Base-by-base conservation (phyloP, 1,140 invertebrate genomes). In the Heliconius eleuchia region DNA sequence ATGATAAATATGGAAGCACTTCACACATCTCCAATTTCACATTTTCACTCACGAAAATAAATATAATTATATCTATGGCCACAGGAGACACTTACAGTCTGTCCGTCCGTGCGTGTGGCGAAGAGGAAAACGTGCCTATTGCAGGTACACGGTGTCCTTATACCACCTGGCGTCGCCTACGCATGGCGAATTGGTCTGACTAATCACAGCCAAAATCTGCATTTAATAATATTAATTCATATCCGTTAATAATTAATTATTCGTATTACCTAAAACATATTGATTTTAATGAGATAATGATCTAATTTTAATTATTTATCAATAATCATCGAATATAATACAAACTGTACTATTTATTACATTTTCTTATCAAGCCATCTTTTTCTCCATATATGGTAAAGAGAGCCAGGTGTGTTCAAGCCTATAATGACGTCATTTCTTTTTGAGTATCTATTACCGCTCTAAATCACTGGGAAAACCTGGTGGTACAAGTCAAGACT, bases 161-260 rank as follows among this genome's bases (percentile, higher is more conserved):
- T 93, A 92, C 85, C 85, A 78, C n/a, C 82, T 55, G 39, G 27
- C 60, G 8, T 81, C 91, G 86, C 91, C 91, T 89, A 93, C 91
- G 89, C 91, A 71, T 77, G 23, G 80, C 78, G 76, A 84, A 85
- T 82, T 71, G 60, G 81, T 72, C 74, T 82, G 79, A 81, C 75
- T 77, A 73, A 73, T 50, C 76, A 71, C 57, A 37, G 55, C 74
- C 78, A 83, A 83, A 83, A 84, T 82, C 30, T 73, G 71, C 80
- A 81, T 74, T 79, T 71, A 76, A 82, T 78, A 77, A 77, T 81
- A 82, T 82, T 77, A 83, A 78, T 77, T 81, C 76, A 84, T 60
- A 84, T 83, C 83, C 83, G 76, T 79, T 55, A 74, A 77, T 77
- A 79, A 84, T 80, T 85, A 81, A 75, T 81, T 80, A 80, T 76